Base-by-base conservation (phyloP, 2,888 invertebrate species). In the Ceriagrion tenellum region DNA sequence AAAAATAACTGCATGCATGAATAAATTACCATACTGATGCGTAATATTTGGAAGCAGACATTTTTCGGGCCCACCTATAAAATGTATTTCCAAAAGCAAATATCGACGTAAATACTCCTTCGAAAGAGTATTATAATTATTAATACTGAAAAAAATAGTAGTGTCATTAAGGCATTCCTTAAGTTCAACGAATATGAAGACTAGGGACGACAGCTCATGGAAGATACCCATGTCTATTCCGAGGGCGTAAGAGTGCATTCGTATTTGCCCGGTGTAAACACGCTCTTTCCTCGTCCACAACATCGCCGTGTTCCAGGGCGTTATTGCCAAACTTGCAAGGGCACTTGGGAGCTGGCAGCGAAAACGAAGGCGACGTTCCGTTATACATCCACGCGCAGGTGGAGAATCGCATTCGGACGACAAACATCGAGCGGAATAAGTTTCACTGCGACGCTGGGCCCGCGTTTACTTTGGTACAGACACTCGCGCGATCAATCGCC, bases 351-450 rank as follows among this genome's bases (percentile, higher is more conserved):
- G 69, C 12, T n/a, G n/a, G 13, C n/a, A 69, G 69, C n/a, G 26
- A 69, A 69, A n/a, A 35, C 26, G 69, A 69, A 69, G 69, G n/a
- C 69, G 26, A 69, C 81, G 81, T 81, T 81, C 81, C 81, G 81
- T 81, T 81, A 81, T 35, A 81, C 35, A 81, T 35, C 35, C 74
- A 3, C 18, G 8, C 81, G 35, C 35, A 81, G 81, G 81, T 35
- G 35, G 35, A 81, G 35, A 26, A 3, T 81, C 35, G 35, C 30
- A 81, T 30, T 30, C 20, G 30, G 26, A 81, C 35, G 35, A 16
- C 35, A 35, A 0, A 35, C 16, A 16, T 16, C 8, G 12, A 35
- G 81, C 30, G 69, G 69, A 69, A 69, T 26, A 69, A 69, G 69
- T 20, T 8, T 23, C 69, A 69, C 20, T 0, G 69, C 47, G 47